These are phyloP conservation scores for Eriocheir sinensis DNA, from an alignment of 1,140 invertebrate species.

Conservation along the genomic window DNA sequence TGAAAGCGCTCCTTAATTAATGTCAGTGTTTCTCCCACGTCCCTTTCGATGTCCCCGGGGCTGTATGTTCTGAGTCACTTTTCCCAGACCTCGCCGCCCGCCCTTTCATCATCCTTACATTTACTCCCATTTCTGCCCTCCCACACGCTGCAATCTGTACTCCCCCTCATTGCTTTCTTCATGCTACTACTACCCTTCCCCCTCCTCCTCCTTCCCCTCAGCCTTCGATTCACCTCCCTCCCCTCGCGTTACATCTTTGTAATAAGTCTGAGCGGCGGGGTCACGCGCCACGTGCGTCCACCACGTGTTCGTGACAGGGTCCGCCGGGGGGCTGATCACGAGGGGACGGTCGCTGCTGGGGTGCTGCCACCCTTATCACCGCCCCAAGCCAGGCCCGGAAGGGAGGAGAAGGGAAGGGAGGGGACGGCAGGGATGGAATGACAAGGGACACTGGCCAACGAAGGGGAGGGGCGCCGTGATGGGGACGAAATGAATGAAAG, in stretches of 20 bases:
- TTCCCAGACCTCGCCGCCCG: too few species aligned
- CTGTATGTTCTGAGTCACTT: too few species aligned
- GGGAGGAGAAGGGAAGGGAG: background rate
- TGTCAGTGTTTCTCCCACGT: too few species aligned
- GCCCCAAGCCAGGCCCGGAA: background rate
- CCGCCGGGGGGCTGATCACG: background rate
- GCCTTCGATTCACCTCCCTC: background rate
- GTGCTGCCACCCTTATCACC: background rate
- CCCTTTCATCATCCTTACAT: too few species aligned
- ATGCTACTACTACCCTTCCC: background rate
- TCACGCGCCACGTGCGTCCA: conserved; percentile 47
- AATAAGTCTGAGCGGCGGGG: conserved; percentile 18
- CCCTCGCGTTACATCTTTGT: background rate
- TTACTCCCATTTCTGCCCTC: too few species aligned
- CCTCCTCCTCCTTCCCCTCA: background rate
- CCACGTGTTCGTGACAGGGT: conserved; percentile 57
- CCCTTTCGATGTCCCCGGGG: too few species aligned
- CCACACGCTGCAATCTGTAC: background rate
- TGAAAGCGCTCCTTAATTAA: too few species aligned
- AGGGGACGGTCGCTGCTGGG: background rate
- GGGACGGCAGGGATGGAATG: background rate
- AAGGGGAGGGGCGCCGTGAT: background rate
- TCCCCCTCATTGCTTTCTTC: background rate
- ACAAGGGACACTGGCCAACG: background rate
- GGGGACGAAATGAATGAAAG: conserved; percentile 15